Base-by-base conservation (phyloP, 2,113 vertebrate genomes). In the Nettapus auritus region DNA sequence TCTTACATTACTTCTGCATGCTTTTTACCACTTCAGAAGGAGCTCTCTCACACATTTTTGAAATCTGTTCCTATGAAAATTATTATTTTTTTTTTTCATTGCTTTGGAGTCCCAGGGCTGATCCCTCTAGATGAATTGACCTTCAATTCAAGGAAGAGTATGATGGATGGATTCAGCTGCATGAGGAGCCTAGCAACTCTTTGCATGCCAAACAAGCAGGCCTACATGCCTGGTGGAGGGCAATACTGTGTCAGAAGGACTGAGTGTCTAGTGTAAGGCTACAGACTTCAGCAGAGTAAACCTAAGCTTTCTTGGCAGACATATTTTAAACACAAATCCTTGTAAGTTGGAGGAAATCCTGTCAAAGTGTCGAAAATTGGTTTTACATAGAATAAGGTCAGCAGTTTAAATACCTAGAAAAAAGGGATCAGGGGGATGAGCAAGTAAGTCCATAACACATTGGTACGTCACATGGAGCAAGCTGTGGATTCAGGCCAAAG, bases 131-230 rank as follows among this genome's bases (percentile, higher is more conserved):
- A 46, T 25, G 9, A 71, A 62, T 0, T n/a, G 18, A 34, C 44
- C 7, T 86, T 31, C 50, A 70, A 53, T 38, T 14, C 40, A 77
- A 55, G 28, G 64, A 82, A 57, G 8, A 80, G 6, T 3, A 40
- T 67, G 10, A 13, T 73, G n/a, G 28, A 17, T 21, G 29, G 29
- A 36, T 62, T 76, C 78, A 76, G 69, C 3, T n/a, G 16, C 26
- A 76, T 34, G 20, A 78, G 31, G 6, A 71, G 22, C 50, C 31
- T 3, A 4, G 55, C 11, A 75, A 14, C 1, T 29, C 19, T 28
- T 16, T 44, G 13, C 31, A 63, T 1, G 1, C 12, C 22, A 53
- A 1, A 0, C 0, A 1, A 67, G 20, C 1, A 8, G 23, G 36
- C 44, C 63, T 69, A 26, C 3, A 12, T 18, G 17, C 6, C 20